phyloP scores from a whole-genome alignment of 2,888 invertebrate genomes.

The Ichneumoninae sp. region DNA sequence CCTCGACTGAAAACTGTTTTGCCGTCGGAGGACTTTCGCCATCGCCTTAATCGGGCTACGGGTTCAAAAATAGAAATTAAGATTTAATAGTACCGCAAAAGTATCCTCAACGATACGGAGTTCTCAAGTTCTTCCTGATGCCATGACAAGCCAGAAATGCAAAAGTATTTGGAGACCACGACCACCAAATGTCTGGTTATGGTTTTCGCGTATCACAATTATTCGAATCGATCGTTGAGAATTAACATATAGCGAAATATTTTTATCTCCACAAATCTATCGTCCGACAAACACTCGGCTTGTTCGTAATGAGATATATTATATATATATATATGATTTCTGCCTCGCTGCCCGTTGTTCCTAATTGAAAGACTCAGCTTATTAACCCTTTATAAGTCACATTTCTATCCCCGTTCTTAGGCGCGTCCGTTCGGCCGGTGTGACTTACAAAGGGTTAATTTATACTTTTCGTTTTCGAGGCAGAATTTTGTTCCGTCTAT shows the following conservation, averaged over 20 bases:
- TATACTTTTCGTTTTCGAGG: conserved; percentile 9
- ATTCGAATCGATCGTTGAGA: neutral
- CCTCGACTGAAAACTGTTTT: neutral
- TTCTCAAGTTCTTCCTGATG: neutral
- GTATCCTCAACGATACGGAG: neutral
- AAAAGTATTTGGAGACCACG: neutral
- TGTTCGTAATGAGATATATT: neutral
- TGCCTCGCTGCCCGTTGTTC: neutral
- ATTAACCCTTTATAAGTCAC: neutral
- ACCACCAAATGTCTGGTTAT: neutral
- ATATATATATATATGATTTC: neutral
- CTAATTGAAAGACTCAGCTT: conserved; percentile 12
- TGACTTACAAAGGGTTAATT: neutral
- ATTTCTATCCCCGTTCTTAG: no score
- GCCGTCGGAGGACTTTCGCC: neutral
- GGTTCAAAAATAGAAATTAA: neutral
- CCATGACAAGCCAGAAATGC: neutral
- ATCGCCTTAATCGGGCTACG: neutral
- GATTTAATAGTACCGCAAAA: neutral
- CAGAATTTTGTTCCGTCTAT: conserved; percentile 2
- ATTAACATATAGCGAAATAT: neutral
- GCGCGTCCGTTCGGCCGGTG: no score
- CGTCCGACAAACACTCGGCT: neutral
- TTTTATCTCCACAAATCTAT: neutral
- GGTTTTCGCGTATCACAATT: neutral